These are phyloP conservation scores for Rhamphomyia laevipes DNA, from an alignment of 2,888 invertebrate species.

Conservation along the genomic window DNA sequence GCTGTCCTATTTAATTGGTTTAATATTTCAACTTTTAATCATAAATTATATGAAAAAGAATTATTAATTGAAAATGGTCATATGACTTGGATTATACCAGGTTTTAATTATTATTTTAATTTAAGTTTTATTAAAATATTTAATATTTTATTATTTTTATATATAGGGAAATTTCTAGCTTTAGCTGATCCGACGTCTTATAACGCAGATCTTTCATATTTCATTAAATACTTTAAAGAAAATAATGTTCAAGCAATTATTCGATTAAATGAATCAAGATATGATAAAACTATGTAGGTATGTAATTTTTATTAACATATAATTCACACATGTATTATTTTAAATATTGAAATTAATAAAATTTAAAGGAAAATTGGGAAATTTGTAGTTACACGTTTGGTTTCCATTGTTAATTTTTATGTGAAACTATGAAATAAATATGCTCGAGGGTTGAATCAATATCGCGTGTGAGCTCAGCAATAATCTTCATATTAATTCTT, in stretches of 20 bases:
- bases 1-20: conserved; percentile 40
- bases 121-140: conserved; percentile 34
- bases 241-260: conserved; percentile 65
- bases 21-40: conserved; percentile 71
- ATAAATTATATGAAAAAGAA: conserved; percentile 18
- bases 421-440: no score
- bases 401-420: no score
- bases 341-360: no score
- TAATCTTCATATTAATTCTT: no score
- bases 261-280: conserved; percentile 71
- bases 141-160: conserved; percentile 28
- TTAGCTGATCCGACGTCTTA: conserved; percentile 66
- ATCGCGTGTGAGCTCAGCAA: no score
- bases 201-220: no score
- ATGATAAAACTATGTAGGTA: conserved; percentile 56
- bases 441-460: no score
- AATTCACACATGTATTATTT: no score
- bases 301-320: not conserved
- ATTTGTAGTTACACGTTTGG: no score
- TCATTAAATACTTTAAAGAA: no score
- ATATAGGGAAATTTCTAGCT: conserved; percentile 63
- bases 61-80: conserved; percentile 76
- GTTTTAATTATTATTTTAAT: no score
- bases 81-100: conserved; percentile 79
- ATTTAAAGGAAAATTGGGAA: no score